Percentiles rank a stretch among this genome's conserved stretches.
Conservation (phyloP, 1,140 invertebrate species). For the Heterodera carotae region DNA sequence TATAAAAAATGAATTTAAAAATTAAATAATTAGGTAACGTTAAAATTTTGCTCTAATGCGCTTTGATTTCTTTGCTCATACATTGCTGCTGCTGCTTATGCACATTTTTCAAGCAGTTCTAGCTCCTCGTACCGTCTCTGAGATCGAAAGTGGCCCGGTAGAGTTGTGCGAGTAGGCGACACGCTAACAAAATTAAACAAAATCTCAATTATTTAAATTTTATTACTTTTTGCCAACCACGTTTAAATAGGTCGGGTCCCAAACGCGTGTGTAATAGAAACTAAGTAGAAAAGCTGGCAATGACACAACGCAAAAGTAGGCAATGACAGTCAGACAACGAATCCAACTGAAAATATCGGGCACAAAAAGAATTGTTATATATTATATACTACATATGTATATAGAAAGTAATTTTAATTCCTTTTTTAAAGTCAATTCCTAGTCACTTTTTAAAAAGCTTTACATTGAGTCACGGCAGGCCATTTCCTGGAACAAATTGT, state of each 20-base stretch:
- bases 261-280: conserved; percentile 32
- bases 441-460: no score
- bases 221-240: background rate
- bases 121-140: no score
- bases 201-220: background rate
- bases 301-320: conserved; percentile 36
- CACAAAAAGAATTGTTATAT: background rate
- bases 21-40: no score
- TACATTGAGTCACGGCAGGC: background rate
- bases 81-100: no score
- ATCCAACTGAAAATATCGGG: conserved; percentile 32
- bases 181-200: background rate
- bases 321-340: conserved; percentile 31
- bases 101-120: no score
- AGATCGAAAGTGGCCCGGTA: no score
- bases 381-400: background rate
- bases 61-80: no score
- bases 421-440: no score
- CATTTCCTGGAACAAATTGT: background rate
- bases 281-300: conserved; percentile 30
- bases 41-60: no score
- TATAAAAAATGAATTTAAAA: no score
- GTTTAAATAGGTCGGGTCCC: conserved; percentile 36
- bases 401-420: no score
- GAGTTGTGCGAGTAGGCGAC: no score